phyloP scores from a whole-genome alignment of 1,140 invertebrate genomes.

The Trichonephila clavata region DNA sequence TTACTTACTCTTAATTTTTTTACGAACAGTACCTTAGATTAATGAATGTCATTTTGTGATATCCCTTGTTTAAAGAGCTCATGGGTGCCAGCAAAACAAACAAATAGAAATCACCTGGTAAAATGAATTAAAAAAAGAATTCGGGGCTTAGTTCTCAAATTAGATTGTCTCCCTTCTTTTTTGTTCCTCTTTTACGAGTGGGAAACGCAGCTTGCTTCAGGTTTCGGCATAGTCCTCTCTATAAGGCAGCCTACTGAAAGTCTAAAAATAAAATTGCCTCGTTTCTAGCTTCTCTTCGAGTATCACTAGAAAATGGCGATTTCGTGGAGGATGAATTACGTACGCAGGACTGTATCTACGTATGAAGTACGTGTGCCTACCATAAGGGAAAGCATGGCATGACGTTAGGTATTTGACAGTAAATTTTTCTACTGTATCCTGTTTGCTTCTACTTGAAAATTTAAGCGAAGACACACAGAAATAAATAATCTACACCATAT shows the following conservation, averaged over 20 bases:
- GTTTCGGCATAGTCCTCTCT: conserved; percentile 69
- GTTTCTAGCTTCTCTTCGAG: not conserved
- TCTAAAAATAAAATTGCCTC: conserved; percentile 71
- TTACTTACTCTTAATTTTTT: not conserved
- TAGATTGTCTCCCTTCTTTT: conserved; percentile 71
- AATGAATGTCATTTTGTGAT: conserved; percentile 4
- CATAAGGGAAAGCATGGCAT: not conserved
- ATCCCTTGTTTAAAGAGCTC: not conserved
- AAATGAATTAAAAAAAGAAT: conserved; percentile 33
- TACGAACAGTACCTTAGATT: not conserved
- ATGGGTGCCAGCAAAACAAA: not conserved
- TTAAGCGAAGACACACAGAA: not conserved
- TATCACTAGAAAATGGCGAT: conserved; percentile 47
- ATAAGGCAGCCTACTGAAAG: conserved; percentile 43
- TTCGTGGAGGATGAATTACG: conserved; percentile 11
- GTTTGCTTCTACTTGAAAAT: not conserved
- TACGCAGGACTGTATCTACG: not conserved
- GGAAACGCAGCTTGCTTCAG: conserved; percentile 59
- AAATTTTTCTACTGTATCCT: conserved; percentile 4
- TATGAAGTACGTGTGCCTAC: conserved; percentile 1
- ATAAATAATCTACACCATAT: not conserved
- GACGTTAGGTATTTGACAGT: conserved; percentile 5
- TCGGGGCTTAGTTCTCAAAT: conserved; percentile 66
- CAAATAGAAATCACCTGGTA: not conserved
- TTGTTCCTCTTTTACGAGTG: conserved; percentile 51